These are phyloP conservation scores for Aphrocallistes beatrix DNA, from an alignment of 37 sponge, comb jelly and placozoan species.

Conservation along the genomic window DNA sequence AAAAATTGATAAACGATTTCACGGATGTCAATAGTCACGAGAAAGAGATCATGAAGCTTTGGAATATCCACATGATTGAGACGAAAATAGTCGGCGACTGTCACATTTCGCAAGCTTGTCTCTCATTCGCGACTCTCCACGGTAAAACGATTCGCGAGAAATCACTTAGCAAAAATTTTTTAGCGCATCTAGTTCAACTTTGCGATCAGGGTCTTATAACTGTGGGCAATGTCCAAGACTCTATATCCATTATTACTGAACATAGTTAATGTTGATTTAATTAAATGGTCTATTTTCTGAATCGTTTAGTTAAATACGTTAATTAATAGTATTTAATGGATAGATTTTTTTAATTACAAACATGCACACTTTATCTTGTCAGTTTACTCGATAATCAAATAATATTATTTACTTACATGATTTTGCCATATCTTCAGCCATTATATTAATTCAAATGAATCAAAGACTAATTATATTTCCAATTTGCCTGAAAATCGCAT, in stretches of 20 bases:
- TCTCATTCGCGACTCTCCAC: background rate
- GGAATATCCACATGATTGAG: constrained; percentile 47
- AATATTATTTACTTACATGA: too few relatives aligned
- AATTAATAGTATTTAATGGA: too few relatives aligned
- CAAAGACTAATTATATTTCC: too few relatives aligned
- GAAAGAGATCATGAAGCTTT: constrained; percentile 68
- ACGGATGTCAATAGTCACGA: constrained; percentile 70
- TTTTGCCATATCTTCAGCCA: too few relatives aligned
- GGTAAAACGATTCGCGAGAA: background rate
- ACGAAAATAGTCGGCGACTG: background rate
- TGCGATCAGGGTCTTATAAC: background rate
- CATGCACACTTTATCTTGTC: too few relatives aligned
- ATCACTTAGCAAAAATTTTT: constrained; percentile 6
- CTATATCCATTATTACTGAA: constrained; percentile 1
- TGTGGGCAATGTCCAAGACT: background rate
- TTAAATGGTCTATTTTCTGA: background rate
- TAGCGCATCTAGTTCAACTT: background rate
- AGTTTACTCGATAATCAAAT: too few relatives aligned
- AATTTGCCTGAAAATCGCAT: too few relatives aligned
- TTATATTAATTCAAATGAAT: too few relatives aligned
- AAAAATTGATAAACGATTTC: constrained; percentile 62
- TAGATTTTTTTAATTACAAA: too few relatives aligned
- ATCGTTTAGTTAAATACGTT: too few relatives aligned
- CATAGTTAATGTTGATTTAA: background rate
- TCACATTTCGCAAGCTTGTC: background rate